A percentile compares a stretch with the other conserved stretches of the same genome.
Evolutionary conservation across 2,113 vertebrate species (phyloP).

Genomic region (Ophthalmolycus amberensis): DNA sequence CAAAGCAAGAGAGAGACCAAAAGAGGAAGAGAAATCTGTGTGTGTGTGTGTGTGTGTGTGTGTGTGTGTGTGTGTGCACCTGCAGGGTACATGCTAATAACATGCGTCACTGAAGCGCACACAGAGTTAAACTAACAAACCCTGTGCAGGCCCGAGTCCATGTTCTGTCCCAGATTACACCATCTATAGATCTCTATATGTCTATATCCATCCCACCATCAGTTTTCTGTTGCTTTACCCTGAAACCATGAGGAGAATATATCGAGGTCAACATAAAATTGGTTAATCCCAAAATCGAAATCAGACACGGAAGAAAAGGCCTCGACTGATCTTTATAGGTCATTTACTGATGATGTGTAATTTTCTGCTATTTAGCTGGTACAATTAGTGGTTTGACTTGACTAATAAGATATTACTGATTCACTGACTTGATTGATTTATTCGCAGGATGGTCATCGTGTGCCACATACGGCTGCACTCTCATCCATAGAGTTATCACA

Average conservation of each 20-base stretch:
- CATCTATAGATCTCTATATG: constrained; percentile 7
- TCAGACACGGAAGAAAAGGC: background rate
- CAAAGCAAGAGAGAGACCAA: constrained; percentile 8
- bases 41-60: background rate
- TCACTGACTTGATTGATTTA: background rate
- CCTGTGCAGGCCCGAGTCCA: constrained; percentile 52
- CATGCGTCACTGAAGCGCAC: constrained; percentile 65
- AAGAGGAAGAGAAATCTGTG: constrained; percentile 2
- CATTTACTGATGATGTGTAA: background rate
- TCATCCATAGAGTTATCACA: background rate
- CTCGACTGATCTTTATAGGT: constrained; percentile 13
- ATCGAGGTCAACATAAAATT: background rate
- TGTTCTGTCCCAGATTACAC: constrained; percentile 61
- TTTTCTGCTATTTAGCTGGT: background rate
- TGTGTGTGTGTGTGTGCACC: constrained; percentile 38
- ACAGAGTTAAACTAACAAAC: constrained; percentile 54
- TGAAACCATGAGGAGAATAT: background rate
- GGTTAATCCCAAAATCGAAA: background rate
- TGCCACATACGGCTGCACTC: background rate
- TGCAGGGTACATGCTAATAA: constrained; percentile 67
- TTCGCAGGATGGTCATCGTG: background rate
- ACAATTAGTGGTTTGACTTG: background rate
- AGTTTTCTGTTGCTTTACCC: background rate
- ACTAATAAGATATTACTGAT: background rate
- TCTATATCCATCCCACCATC: background rate